Evolutionary conservation across 2,888 invertebrate species (phyloP), one percentile per base, ranked within the genome.

Genomic region (Oscheius myriophilus): DNA sequence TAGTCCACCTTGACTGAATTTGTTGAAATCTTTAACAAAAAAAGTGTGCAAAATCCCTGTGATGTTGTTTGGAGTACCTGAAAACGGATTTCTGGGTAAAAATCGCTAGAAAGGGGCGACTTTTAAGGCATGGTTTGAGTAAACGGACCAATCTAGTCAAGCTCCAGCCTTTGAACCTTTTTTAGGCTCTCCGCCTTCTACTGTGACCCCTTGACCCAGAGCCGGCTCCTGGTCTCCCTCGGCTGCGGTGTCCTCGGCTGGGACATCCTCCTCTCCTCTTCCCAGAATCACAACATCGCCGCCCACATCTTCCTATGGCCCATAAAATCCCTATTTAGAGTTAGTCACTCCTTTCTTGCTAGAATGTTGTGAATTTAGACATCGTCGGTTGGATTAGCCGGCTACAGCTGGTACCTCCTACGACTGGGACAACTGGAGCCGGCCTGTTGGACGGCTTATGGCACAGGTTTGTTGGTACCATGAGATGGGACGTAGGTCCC

Each of bases 261-360:
- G 78, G 84, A 84, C 66, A 71, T 84, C 41, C 72, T 84, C 0
- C 69, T 84, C 12, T 75, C 83, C 2, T 75, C 81, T 14, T 81
- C 82, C 16, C 74, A 76, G 64, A 79, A 78, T 43, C 67, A 73
- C 52, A 78, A 75, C 43, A 80, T 83, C 33, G 72, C 81, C 18
- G 70, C 77, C 4, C 84, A 81, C 52, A 69, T 83, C 23, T 43
- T 82, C 16, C 64, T 75, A 42, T 85, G 84, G 84, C 82, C 82
- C 4, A 64, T 83, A 26, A 72, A 76, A 49, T 77, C 79, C n/a
- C 52, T 84, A 12, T 83, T 74, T 52, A 66, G 79, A 70, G 81
- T 81, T 11, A 18, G 70, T 51, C 14, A 14, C 43, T 21, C 46
- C 3, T 6, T 21, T 46, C 21, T 11, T 21, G 12, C 43, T 18